A percentile compares a stretch with the other conserved stretches of the same genome.
These are phyloP conservation scores for Apodemus sylvaticus DNA, from an alignment of 2,113 vertebrate species.

Conservation along the genomic window DNA sequence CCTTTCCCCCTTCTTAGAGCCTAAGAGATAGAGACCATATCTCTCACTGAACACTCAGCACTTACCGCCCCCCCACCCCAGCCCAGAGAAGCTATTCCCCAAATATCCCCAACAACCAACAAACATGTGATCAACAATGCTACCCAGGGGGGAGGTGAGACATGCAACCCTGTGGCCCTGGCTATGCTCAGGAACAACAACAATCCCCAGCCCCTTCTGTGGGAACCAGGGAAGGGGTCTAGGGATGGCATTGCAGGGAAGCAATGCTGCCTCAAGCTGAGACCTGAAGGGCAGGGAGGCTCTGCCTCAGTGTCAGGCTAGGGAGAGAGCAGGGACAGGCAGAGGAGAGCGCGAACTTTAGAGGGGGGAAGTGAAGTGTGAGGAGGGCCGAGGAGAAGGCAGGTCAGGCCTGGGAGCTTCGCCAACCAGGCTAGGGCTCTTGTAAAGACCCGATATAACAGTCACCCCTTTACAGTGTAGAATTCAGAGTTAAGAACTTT, in stretches of 20 bases:
- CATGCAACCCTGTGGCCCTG: too few relatives aligned
- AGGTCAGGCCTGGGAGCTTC: not conserved
- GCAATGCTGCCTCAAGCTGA: not conserved
- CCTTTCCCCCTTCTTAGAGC: conserved; percentile 11
- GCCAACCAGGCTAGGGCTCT: not conserved
- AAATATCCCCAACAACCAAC: not conserved
- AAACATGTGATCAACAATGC: not conserved
- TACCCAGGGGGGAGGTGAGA: not conserved
- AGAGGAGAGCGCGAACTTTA: not conserved
- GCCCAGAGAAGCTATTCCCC: not conserved
- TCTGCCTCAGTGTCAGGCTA: not conserved
- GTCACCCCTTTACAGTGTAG: not conserved
- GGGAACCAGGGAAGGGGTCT: not conserved
- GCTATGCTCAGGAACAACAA: not conserved
- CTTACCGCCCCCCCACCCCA: not conserved
- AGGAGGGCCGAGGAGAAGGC: not conserved
- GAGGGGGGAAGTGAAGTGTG: not conserved
- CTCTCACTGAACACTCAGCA: not conserved
- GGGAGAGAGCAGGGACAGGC: not conserved
- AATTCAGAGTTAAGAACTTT: conserved; percentile 2
- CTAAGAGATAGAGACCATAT: not conserved
- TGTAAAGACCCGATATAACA: not conserved
- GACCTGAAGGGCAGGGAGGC: not conserved
- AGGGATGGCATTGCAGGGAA: too few relatives aligned
- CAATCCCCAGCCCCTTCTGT: not conserved